Base-by-base conservation (phyloP, 1,140 invertebrate species). In the Atta cephalotes region DNA sequence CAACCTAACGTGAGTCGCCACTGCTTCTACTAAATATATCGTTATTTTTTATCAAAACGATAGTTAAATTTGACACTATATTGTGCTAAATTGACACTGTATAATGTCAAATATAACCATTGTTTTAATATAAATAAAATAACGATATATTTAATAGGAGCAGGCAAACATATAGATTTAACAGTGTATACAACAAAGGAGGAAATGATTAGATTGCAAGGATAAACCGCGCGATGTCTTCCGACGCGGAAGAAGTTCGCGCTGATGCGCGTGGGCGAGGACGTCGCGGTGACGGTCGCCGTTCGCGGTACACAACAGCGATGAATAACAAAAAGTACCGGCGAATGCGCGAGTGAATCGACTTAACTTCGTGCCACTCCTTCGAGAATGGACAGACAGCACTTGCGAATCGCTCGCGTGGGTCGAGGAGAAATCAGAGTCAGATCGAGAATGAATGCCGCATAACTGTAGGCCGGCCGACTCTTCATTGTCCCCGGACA, bases 391-490 rank as follows among this genome's bases (percentile, higher is more conserved):
- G 58, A 72, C 81, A n/a, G 53, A 49, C 68, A 49, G 39, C 80
- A 14, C 39, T 45, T 45, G 39, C 7, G 39, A 1, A 10, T 28
- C 49, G 71, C 63, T 90, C 62, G 88, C 85, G 85, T 91, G 88
- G 91, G 90, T 90, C 88, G 70, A 91, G 84, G 91, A 92, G 91
- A 92, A 92, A 92, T 92, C 90, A 79, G 77, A 84, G 25, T 60
- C 82, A 86, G 86, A 92, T 88, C 88, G 84, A 86, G 88, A 88
- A 88, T 86, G 62, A 51, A 3, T 9, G 3, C 3, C 81, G 60
- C 49, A 79, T 72, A 80, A 72, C 72, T 70, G 60, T 70, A 60
- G 28, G 79, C 68, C 31, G 63, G 9, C 18, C 0, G 14, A 12
- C 39, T 51, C 49, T 28, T 28, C 28, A 84, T 76, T 74, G 80